phyloP scores from a whole-genome alignment of 2,797 vertebrate species.

The Acanthurus lineatus region DNA sequence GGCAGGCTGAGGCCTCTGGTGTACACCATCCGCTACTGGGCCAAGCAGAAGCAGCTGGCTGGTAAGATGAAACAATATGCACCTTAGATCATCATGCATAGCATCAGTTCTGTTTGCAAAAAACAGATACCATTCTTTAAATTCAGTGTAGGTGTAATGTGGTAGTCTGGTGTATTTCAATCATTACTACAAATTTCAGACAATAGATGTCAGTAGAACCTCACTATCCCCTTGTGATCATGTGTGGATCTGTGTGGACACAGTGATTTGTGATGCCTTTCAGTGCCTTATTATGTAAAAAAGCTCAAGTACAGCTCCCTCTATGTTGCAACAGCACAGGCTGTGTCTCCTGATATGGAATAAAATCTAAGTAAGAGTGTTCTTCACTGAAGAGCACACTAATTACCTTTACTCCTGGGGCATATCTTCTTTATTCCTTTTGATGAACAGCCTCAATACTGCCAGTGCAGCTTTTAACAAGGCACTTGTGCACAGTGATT shows the following conservation, averaged over 20 bases:
- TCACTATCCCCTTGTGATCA: background rate
- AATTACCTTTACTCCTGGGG: slow-evolving; percentile 30
- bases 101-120: background rate
- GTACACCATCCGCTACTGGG: slow-evolving; percentile 91
- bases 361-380: slow-evolving; percentile 19
- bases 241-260: too few relatives aligned
- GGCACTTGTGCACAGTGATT: background rate
- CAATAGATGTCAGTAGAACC: slow-evolving; percentile 75
- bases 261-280: too few relatives aligned
- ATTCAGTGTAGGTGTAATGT: background rate
- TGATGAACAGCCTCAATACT: slow-evolving; percentile 12
- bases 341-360: slow-evolving; percentile 8
- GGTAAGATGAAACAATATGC: slow-evolving; percentile 78
- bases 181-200: background rate
- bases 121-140: background rate
- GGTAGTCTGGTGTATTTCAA: background rate
- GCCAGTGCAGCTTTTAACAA: slow-evolving; percentile 30
- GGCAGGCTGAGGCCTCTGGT: slow-evolving; percentile 90
- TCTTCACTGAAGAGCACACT: slow-evolving; percentile 22
- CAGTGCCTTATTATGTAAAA: background rate
- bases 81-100: too few relatives aligned
- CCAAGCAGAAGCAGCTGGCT: slow-evolving; percentile 90
- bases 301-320: background rate
- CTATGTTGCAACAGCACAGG: slow-evolving; percentile 7
- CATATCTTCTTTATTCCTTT: slow-evolving; percentile 17